Evolutionary conservation across 2,797 vertebrate genomes (phyloP).

Genomic region (Psittacula echo): DNA sequence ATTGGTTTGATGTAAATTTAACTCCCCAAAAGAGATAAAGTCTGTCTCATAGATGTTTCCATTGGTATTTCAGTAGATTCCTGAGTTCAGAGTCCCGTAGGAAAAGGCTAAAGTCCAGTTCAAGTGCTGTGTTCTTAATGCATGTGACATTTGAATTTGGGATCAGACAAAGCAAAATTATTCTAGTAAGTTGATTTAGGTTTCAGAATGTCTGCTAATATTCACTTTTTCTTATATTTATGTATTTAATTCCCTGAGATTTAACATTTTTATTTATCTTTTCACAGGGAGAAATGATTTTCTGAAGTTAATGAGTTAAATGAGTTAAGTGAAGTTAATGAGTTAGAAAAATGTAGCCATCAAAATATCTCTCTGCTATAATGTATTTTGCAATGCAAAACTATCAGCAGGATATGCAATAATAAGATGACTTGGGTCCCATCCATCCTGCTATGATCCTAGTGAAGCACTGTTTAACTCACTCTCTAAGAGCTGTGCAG

Average conservation of each 20-base stretch:
- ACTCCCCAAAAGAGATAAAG: not conserved
- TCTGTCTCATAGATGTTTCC: not conserved
- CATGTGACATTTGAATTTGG: not conserved
- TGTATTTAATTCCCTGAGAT: not conserved
- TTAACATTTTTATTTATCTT: not conserved
- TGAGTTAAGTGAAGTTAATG: no score
- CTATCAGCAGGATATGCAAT: not conserved
- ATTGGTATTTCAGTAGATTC: not conserved
- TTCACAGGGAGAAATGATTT: not conserved
- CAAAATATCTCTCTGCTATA: not conserved
- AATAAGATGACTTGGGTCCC: not conserved
- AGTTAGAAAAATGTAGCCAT: not conserved
- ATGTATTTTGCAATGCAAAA: not conserved
- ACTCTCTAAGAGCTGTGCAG: not conserved
- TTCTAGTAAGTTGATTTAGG: not conserved
- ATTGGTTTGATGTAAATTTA: not conserved
- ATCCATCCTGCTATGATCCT: accelerated
- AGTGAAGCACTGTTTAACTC: not conserved
- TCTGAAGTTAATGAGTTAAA: not conserved
- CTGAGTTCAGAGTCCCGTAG: not conserved
- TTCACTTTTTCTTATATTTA: not conserved
- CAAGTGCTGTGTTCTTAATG: not conserved
- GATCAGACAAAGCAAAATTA: not conserved
- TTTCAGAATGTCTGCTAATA: not conserved
- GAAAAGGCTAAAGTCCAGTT: not conserved